These are phyloP conservation scores for Macaria liturata DNA, from an alignment of 2,888 invertebrate species.

Conservation along the genomic window DNA sequence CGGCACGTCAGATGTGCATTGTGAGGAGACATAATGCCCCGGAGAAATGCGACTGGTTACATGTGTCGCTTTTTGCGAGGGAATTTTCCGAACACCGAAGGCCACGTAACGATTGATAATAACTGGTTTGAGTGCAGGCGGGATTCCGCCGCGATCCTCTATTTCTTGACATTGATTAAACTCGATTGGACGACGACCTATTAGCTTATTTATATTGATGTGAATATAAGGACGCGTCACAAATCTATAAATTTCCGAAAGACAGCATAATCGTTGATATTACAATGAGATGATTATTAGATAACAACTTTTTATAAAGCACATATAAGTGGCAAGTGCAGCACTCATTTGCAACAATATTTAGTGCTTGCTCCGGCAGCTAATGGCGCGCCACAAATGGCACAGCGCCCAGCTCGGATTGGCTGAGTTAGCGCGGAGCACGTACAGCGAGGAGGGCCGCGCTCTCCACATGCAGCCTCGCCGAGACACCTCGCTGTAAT, in stretches of 20 bases:
- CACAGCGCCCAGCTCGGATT: slow-evolving; percentile 53
- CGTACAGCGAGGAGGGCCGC: slow-evolving; percentile 60
- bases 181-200: too few relatives aligned
- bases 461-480: slow-evolving; percentile 44
- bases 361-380: slow-evolving; percentile 28
- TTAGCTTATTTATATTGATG: too few relatives aligned
- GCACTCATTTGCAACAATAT: too few relatives aligned
- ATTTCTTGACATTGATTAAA: not conserved
- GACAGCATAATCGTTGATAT: too few relatives aligned
- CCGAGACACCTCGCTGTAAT: slow-evolving; percentile 49
- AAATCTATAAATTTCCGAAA: too few relatives aligned
- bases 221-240: too few relatives aligned
- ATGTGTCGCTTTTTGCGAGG: slow-evolving; percentile 40
- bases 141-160: slow-evolving; percentile 16
- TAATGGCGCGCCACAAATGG: slow-evolving; percentile 58
- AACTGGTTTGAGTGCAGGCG: slow-evolving; percentile 28
- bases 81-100: slow-evolving; percentile 39
- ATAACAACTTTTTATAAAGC: too few relatives aligned
- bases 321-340: too few relatives aligned
- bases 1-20: slow-evolving; percentile 51
- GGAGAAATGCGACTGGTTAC: slow-evolving; percentile 46
- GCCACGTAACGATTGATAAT: slow-evolving; percentile 40
- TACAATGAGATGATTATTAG: too few relatives aligned
- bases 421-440: slow-evolving; percentile 76
- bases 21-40: slow-evolving; percentile 52